phyloP scores from a whole-genome alignment of 2,888 invertebrate species.

The Cephus nigrinus region DNA sequence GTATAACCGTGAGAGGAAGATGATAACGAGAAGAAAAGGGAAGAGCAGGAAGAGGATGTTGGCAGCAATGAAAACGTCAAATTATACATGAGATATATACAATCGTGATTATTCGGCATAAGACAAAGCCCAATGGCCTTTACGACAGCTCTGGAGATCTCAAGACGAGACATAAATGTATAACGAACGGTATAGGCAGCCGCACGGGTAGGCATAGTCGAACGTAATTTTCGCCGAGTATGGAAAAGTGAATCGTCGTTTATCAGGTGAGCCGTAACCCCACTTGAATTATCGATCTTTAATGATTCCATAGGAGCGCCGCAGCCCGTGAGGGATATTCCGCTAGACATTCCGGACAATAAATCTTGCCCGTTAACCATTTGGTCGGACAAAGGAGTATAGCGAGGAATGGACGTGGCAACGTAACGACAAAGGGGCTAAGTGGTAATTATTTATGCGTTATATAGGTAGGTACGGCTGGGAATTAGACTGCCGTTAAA shows the following conservation, averaged over 20 bases:
- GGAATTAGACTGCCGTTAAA: slow-evolving; percentile 54
- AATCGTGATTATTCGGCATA: not conserved
- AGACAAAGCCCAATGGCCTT: not conserved
- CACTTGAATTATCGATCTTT: slow-evolving; percentile 55
- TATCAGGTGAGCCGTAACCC: slow-evolving; percentile 1
- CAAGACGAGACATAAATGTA: not conserved
- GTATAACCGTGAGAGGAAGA: not conserved
- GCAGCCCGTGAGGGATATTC: slow-evolving; percentile 29
- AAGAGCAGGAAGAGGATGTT: not conserved
- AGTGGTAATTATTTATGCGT: slow-evolving; percentile 63
- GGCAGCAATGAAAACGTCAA: not conserved
- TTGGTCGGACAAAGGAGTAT: slow-evolving; percentile 45
- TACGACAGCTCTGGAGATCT: not conserved
- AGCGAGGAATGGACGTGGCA: slow-evolving; percentile 35
- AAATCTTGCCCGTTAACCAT: slow-evolving; percentile 51
- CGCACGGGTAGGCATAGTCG: not conserved
- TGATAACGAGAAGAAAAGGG: not conserved
- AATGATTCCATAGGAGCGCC: slow-evolving; percentile 42
- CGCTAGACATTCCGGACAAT: slow-evolving; percentile 44
- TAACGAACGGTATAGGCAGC: not conserved
- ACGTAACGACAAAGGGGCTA: slow-evolving; percentile 53
- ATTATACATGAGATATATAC: not conserved
- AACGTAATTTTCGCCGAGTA: not conserved
- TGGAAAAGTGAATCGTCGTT: slow-evolving; percentile 1
- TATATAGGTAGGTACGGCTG: slow-evolving; percentile 39